Evolutionary conservation across 1,140 invertebrate species (phyloP), one percentile per base, ranked within the genome.

Genomic region (Meloidogyne chitwoodi): DNA sequence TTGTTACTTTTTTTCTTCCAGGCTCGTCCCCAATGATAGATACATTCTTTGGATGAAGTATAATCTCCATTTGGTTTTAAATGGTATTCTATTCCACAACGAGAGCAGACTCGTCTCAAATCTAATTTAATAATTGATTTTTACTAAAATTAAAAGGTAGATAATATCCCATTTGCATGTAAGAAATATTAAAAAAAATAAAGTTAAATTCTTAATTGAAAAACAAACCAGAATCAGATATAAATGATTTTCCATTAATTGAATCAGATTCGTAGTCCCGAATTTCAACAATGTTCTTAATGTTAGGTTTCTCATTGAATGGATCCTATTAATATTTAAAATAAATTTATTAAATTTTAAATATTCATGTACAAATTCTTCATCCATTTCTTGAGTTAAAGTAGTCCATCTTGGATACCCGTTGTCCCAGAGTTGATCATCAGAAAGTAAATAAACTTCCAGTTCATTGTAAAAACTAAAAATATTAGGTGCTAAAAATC

Each of bases 21-120:
- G 41, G 91, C 82, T 77, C 92, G 92, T 5, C 93, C 93, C 91
- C 92, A 93, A 84, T 96, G 94, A 85, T 93, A 93, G 0, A 89
- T 73, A 88, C 94, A 96, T 26, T 90, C 87, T 67, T 93, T 92
- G 34, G 90, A 85, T 0, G 89, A 89, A 11, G 26, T 14, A 84
- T 93, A 93, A 78, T 91, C 90, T 22, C 91, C 91, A 31, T 90
- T 89, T 22, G 89, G 88, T 3, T 88, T 87, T 27, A 93, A 89
- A 76, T 90, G 89, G 85, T 93, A 95, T 31, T 88, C 88, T 78
- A 90, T 90, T 34, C 89, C 89, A 89, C 93, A 95, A 38, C 93
- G 90, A 11, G 90, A 90, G 88, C 93, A 95, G 16, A 89, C 88
- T 72, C 91, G 56, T 24, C 29, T 68, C 19, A 81, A 44, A 27